phyloP scores from a whole-genome alignment of 2,113 vertebrate species.

The Trogon melanurus region DNA sequence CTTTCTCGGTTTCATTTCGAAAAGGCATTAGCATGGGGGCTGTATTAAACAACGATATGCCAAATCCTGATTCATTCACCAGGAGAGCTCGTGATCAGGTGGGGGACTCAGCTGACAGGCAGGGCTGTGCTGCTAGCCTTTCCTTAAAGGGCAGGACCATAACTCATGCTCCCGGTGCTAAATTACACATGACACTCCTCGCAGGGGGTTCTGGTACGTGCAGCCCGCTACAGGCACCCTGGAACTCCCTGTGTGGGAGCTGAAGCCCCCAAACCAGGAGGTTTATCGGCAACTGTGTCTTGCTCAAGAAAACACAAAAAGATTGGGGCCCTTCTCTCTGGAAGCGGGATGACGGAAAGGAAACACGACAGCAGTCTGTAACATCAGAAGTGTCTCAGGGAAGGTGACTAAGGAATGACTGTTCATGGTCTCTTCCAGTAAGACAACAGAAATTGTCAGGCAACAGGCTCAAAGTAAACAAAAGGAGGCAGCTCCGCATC shows the following conservation, averaged over 20 bases:
- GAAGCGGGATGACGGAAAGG: background rate
- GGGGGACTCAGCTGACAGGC: conserved; percentile 66
- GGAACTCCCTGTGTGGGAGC: background rate
- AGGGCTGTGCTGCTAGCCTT: conserved; percentile 62
- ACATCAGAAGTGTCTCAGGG: background rate
- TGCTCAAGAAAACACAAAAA: background rate
- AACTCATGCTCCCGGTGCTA: conserved; percentile 63
- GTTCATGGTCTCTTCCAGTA: background rate
- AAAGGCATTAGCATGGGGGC: conserved; percentile 76
- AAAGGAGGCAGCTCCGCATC: background rate
- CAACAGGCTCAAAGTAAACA: background rate
- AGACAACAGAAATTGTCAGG: background rate
- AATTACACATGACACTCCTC: conserved; percentile 60
- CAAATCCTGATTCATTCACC: conserved; percentile 76
- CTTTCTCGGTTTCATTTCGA: conserved; percentile 76
- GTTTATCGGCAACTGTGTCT: background rate
- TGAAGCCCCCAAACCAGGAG: background rate
- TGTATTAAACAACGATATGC: conserved; percentile 70
- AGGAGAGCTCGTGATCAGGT: conserved; percentile 63
- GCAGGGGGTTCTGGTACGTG: conserved; percentile 34
- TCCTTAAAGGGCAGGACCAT: conserved; percentile 70
- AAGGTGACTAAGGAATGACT: background rate
- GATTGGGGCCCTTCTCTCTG: background rate
- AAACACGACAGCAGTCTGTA: background rate
- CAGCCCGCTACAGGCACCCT: background rate